A percentile compares a stretch with the other conserved stretches of the same genome.
These are phyloP conservation scores for Ammodramus savannarum DNA, from an alignment of 2,113 vertebrate species.

Conservation along the genomic window DNA sequence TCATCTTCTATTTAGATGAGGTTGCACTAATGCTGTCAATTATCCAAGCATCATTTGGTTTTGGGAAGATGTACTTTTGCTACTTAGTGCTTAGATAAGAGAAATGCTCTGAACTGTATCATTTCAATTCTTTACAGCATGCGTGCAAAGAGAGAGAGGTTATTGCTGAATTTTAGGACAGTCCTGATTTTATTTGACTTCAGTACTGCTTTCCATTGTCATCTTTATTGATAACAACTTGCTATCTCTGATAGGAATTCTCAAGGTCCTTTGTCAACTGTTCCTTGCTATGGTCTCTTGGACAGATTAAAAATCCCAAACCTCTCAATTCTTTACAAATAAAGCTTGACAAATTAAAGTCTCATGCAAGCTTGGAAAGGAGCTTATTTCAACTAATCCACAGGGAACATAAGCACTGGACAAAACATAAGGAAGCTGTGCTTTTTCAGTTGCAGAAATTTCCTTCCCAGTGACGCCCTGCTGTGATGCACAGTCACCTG, in stretches of 20 bases:
- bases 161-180: slow-evolving; percentile 21
- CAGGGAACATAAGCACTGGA: background rate
- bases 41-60: slow-evolving; percentile 17
- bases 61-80: background rate
- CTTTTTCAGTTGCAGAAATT: background rate
- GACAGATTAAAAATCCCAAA: background rate
- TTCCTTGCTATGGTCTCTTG: background rate
- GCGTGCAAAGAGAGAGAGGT: background rate
- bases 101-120: slow-evolving; percentile 16
- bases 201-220: background rate
- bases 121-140: slow-evolving; percentile 11
- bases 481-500: background rate
- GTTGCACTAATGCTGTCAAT: slow-evolving; percentile 38
- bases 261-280: slow-evolving; percentile 6
- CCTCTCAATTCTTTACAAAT: background rate
- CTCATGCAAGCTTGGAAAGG: background rate
- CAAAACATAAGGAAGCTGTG: background rate
- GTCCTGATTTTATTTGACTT: background rate
- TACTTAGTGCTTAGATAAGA: background rate
- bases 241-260: background rate
- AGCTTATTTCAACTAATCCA: background rate
- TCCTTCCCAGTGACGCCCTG: background rate
- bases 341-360: background rate
- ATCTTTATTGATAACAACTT: slow-evolving; percentile 11
- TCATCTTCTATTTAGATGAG: background rate